phyloP scores from a whole-genome alignment of 30 jellyfish, hydroid and myxozoan species.

The Hydra vulgaris region DNA sequence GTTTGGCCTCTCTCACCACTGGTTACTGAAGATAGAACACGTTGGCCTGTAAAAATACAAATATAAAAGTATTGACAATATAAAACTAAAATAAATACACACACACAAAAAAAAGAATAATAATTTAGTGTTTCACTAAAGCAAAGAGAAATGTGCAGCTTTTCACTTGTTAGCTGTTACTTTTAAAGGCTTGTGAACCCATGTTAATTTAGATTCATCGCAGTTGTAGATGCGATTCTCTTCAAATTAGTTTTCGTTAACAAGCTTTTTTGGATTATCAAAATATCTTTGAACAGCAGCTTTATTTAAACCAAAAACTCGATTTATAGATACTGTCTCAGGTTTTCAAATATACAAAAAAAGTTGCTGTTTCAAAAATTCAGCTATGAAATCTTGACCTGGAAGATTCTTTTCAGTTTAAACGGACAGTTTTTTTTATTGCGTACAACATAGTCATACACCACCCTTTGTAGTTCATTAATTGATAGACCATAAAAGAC shows the following conservation, averaged over 20 bases:
- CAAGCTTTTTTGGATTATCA: constrained; percentile 10
- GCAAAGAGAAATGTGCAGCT: not conserved
- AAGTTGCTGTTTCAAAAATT: constrained; percentile 9
- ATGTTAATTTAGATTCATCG: constrained; percentile 40
- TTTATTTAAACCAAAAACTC: constrained; percentile 43
- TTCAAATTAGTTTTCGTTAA: constrained; percentile 20
- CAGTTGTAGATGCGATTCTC: constrained; percentile 34
- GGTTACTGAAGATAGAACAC: constrained; percentile 8
- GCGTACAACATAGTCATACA: not conserved
- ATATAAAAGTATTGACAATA: not conserved
- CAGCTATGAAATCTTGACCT: not conserved
- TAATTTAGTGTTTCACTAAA: not conserved
- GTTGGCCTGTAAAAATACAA: not conserved
- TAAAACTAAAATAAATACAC: not conserved
- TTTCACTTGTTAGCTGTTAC: not conserved
- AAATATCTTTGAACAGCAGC: not conserved
- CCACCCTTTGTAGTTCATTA: not conserved
- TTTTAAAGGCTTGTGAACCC: constrained; percentile 50
- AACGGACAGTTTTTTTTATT: not conserved
- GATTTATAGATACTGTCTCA: constrained; percentile 33
- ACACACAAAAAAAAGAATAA: no score
- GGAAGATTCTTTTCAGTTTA: not conserved
- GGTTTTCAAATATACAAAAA: constrained; percentile 27
- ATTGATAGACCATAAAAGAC: not conserved
- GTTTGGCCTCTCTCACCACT: constrained; percentile 13